Evolutionary conservation across 2,113 vertebrate genomes (phyloP), one percentile per base, ranked within the genome.

Genomic region (Tympanuchus pallidicinctus): DNA sequence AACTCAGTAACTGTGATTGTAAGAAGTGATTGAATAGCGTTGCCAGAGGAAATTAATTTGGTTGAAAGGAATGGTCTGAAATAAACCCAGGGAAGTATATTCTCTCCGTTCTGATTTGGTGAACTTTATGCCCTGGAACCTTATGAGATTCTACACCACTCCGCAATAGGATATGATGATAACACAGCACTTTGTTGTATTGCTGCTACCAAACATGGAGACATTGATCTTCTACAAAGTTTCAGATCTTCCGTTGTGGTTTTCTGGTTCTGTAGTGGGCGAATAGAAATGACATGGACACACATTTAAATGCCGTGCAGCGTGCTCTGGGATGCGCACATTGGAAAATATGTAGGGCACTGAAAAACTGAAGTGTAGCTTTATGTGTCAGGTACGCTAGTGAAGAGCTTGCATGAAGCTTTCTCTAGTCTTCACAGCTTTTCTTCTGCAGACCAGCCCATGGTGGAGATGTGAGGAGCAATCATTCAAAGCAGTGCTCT

Each of bases 351-450:
- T 27, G 2, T 13, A 22, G 24, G 15, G 28, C 72, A 67, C 28
- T 52, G 54, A 56, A 25, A 63, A 57, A 24, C 21, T 90, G 77
- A 71, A 45, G 45, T 40, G 5, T 7, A 67, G 22, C 67, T 42
- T 13, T 13, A 11, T 65, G 6, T 34, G 57, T 17, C 5, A 28
- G 11, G 34, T 67, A 56, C 0, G 0, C 11, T 32, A 42, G 40
- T 4, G 13, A 19, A 73, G 67, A 47, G 28, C 57, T 63, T n/a
- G 8, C 6, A 4, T 32, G 54, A 61, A 67, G 20, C 27, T 77
- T 32, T 32, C 28, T 50, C 40, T 72, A 40, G 64, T 32, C 6
- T 32, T 25, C 16, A 27, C 52, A 88, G 45, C 34, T 43, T 43
- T 76, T 61, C 27, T 65, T 48, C 57, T 30, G 40, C n/a, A 66